phyloP scores from a whole-genome alignment of 2,888 invertebrate genomes.

The Ellobium chinense region DNA sequence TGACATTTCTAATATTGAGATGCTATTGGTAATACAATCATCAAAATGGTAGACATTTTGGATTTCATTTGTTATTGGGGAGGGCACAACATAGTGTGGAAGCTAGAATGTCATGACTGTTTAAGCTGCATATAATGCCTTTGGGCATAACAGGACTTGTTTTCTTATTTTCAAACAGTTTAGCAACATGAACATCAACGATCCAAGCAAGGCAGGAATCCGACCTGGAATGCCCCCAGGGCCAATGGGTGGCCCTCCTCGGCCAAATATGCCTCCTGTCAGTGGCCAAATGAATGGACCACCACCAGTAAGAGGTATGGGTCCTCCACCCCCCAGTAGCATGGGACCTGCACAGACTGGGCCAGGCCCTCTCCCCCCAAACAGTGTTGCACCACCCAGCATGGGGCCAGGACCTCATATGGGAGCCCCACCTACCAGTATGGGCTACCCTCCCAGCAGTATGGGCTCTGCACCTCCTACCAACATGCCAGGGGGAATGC shows the following conservation, averaged over 20 bases:
- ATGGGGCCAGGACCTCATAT: constrained; percentile 31
- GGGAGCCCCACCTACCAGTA: constrained; percentile 38
- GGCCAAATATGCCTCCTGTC: constrained; percentile 4
- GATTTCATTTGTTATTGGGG: too few relatives aligned
- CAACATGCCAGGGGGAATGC: constrained; percentile 35
- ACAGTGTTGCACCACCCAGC: constrained; percentile 38
- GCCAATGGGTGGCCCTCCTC: neutral
- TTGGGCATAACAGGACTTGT: too few relatives aligned
- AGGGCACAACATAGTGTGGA: too few relatives aligned
- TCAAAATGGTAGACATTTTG: too few relatives aligned
- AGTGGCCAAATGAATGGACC: constrained; percentile 35
- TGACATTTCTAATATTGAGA: too few relatives aligned
- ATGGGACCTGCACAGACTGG: constrained; percentile 39
- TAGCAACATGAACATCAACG: constrained; percentile 43
- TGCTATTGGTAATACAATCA: too few relatives aligned
- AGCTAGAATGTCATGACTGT: too few relatives aligned
- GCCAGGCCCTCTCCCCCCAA: constrained; percentile 12
- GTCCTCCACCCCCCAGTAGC: constrained; percentile 45
- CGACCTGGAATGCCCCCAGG: constrained; percentile 18
- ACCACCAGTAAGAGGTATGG: constrained; percentile 24
- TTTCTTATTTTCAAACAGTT: too few relatives aligned
- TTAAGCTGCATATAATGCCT: too few relatives aligned
- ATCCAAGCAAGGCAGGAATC: constrained; percentile 19
- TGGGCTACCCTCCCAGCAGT: constrained; percentile 35
- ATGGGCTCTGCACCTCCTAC: constrained; percentile 49